Evolutionary conservation across 2,113 vertebrate genomes (phyloP).

Genomic region (Oreamnos americanus): DNA sequence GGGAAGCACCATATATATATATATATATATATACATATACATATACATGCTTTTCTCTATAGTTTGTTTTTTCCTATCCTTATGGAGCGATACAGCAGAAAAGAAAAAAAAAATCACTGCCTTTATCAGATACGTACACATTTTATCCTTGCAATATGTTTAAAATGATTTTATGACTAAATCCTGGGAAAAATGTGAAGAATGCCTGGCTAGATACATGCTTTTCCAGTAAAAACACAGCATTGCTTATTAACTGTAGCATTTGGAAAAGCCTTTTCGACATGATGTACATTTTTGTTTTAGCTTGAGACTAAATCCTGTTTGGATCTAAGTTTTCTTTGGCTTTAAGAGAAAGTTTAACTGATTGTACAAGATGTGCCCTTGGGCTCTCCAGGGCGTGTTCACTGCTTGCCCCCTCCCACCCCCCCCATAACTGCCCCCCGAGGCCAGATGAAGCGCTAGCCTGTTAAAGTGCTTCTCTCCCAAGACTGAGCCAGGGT

Average conservation of each 20-base stretch:
- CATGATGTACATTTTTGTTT: slow-evolving; percentile 76
- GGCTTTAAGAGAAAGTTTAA: slow-evolving; percentile 69
- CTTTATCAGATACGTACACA: slow-evolving; percentile 80
- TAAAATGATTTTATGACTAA: slow-evolving; percentile 81
- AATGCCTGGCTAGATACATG: slow-evolving; percentile 80
- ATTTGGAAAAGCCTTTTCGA: slow-evolving; percentile 76
- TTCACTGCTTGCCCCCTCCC: background rate
- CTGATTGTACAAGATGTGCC: slow-evolving; percentile 50
- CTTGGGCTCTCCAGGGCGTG: background rate
- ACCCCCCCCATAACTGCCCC: rapidly evolving
- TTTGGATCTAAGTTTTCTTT: slow-evolving; percentile 76
- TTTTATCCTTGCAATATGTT: slow-evolving; percentile 79
- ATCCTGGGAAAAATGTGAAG: slow-evolving; percentile 85
- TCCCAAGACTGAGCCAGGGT: slow-evolving; percentile 49
- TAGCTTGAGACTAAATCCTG: slow-evolving; percentile 71
- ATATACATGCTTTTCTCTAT: background rate
- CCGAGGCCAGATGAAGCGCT: slow-evolving; percentile 27
- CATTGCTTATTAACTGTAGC: slow-evolving; percentile 77
- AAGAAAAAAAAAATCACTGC: slow-evolving; percentile 48
- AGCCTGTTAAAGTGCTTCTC: slow-evolving; percentile 29
- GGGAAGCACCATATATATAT: background rate
- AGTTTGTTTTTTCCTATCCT: background rate
- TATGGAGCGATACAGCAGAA: slow-evolving; percentile 68
- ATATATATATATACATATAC: background rate
- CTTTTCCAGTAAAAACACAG: slow-evolving; percentile 85